Evolutionary conservation across 1,140 invertebrate genomes (phyloP).

Genomic region (Sycophila sp.): DNA sequence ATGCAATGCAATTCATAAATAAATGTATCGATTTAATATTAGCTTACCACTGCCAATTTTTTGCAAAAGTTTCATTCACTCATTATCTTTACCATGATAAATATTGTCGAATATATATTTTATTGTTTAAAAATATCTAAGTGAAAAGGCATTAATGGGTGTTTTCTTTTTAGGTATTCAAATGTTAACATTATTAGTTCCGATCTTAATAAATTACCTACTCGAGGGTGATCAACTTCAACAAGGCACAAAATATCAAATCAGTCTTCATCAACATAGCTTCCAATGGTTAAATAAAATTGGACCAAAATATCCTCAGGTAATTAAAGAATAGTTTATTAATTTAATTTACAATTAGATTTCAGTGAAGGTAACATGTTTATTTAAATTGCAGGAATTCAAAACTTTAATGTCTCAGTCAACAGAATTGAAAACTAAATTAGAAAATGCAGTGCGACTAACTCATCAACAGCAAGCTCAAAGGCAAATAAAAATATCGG

Average conservation of each 20-base stretch:
- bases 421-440: slow-evolving; percentile 78
- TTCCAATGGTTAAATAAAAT: slow-evolving; percentile 90
- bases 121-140: too few species aligned
- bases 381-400: slow-evolving; percentile 77
- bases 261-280: slow-evolving; percentile 84
- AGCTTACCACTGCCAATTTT: too few species aligned
- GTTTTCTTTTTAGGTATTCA: slow-evolving; percentile 77
- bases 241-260: slow-evolving; percentile 72
- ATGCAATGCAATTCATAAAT: too few species aligned
- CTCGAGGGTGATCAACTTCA: slow-evolving; percentile 74
- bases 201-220: slow-evolving; percentile 87
- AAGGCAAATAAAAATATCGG: slow-evolving; percentile 57
- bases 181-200: slow-evolving; percentile 87
- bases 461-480: slow-evolving; percentile 71
- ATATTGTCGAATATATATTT: slow-evolving; percentile 18
- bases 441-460: slow-evolving; percentile 87
- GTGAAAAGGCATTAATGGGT: too few species aligned
- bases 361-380: slow-evolving; percentile 19
- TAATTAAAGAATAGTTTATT: slow-evolving; percentile 56
- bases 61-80: too few species aligned
- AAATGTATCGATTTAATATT: too few species aligned
- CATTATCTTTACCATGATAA: too few species aligned
- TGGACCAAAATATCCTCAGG: slow-evolving; percentile 89
- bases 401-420: slow-evolving; percentile 88
- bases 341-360: slow-evolving; percentile 11